Base-by-base conservation (phyloP, 2,797 vertebrate species). In the Gallinago solitaria region DNA sequence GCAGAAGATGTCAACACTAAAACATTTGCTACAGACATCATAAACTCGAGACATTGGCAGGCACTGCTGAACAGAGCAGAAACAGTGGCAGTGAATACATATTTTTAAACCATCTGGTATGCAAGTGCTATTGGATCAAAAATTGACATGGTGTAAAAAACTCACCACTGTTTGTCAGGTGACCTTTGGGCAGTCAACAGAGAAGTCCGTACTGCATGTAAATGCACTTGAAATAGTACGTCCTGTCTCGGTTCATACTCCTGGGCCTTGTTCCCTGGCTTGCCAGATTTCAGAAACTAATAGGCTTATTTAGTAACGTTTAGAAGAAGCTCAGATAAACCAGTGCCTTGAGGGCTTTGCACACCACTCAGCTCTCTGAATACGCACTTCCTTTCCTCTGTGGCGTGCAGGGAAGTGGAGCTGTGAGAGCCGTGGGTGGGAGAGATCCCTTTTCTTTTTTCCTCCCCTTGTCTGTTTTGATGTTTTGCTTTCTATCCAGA, bases 21-120 rank as follows among this genome's bases (percentile, higher is more conserved):
- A 97, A 96, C 83, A 96, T 96, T 97, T 95, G 96, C 81, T 95
- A 87, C 90, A 91, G 94, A 91, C 92, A 93, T 95, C 91, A 95
- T 96, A 97, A 97, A 94, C 81, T 91, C 4, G 4, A 97, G 89
- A 54, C 87, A 93, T 96, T 95, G 94, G 93, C 94, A 96, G 93
- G 95, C 91, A 87, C 68, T 28, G 47, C 91, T 77, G 86, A 93
- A 79, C 65, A 87, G 95, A 97, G 91, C 89, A 93, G 89, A 78
- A 90, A 75, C 82, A 54, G 93, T 94, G 85, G 83, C 93, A 89
- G 77, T 4, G 12, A 92, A 86, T 95, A 73, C 91, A 90, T 95
- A 87, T 91, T 96, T 97, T 96, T 95, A 90, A 97, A 93, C 96
- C 96, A 97, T 96, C 95, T 91, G 93, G 61, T 95, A 75, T 65